Base-by-base conservation (phyloP, 2,888 invertebrate genomes). In the Cephus nigrinus region DNA sequence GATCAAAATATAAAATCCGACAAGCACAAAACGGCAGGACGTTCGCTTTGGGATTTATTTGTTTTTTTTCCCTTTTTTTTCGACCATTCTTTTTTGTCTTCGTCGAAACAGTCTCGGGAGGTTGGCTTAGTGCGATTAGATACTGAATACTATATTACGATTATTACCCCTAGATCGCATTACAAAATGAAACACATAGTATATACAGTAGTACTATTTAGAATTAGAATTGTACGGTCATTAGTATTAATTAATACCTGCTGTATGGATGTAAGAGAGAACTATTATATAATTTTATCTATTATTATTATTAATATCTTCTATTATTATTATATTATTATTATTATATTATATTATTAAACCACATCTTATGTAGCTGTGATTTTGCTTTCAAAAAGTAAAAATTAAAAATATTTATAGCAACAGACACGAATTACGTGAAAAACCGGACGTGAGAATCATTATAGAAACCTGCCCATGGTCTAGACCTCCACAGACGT, bases 301-400 rank as follows among this genome's bases (percentile, higher is more conserved):
- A 73, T 77, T 76, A 79, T 78, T 78, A 80, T 80, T 78, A 80
- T 82, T 86, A 83, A 84, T 82, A 86, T 86, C 83, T 80, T 88
- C 82, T 87, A 89, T 87, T 85, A 89, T 87, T 88, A 81, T 35
- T 35, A 35, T 35, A 35, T 35, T 79, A 83, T 79, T 86, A 88
- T 85, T 87, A 88, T 85, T 85, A 87, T 82, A 84, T 80, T 80
- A 86, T 86, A 89, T 87, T 87, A 90, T 88, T 84, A 88, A 89
- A 90, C 88, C 87, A 91, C 90, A 90, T 89, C 87, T 90, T 91
- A 91, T 91, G 91, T 91, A 91, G 91, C 91, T 91, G 91, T 91
- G 91, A 91, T 91, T 91, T 91, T 90, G 90, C 91, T 91, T 91
- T 91, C 88, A 88, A 90, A 88, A 90, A 91, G 90, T 91, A 88